Evolutionary conservation across 2,113 vertebrate genomes (phyloP).

Genomic region (Sardina pilchardus): DNA sequence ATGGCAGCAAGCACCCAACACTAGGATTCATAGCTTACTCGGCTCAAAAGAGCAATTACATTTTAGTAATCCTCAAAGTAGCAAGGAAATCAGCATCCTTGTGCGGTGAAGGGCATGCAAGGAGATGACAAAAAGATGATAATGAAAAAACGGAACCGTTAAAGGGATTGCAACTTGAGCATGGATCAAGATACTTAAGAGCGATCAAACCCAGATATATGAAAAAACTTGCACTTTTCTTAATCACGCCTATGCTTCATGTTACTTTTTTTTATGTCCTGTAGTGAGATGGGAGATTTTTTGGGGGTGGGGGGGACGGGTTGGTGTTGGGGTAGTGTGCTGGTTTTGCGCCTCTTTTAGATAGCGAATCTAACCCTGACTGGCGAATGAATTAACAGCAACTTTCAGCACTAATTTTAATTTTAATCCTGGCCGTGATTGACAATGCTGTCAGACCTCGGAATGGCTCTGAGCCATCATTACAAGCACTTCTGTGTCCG

Average conservation of each 20-base stretch:
- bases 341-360: slow-evolving; percentile 29
- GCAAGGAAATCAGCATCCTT: slow-evolving; percentile 40
- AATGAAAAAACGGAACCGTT: slow-evolving; percentile 33
- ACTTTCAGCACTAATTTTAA: slow-evolving; percentile 60
- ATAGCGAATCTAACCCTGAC: slow-evolving; percentile 43
- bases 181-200: slow-evolving; percentile 35
- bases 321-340: background rate
- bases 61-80: slow-evolving; percentile 46
- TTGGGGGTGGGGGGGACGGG: background rate
- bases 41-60: slow-evolving; percentile 43
- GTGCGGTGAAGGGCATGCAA: slow-evolving; percentile 32
- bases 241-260: slow-evolving; percentile 51
- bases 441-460: slow-evolving; percentile 76
- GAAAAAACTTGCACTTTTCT: slow-evolving; percentile 47
- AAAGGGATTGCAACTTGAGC: slow-evolving; percentile 36
- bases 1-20: background rate
- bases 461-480: slow-evolving; percentile 82
- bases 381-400: slow-evolving; percentile 51
- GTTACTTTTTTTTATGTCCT: slow-evolving; percentile 52
- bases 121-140: slow-evolving; percentile 29
- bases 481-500: slow-evolving; percentile 84
- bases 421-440: slow-evolving; percentile 70
- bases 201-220: slow-evolving; percentile 47
- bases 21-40: slow-evolving; percentile 33
- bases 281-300: slow-evolving; percentile 11